Evolutionary conservation across 2,888 invertebrate genomes (phyloP), one percentile per base, ranked within the genome.

Genomic region (Ectemnius cavifrons): DNA sequence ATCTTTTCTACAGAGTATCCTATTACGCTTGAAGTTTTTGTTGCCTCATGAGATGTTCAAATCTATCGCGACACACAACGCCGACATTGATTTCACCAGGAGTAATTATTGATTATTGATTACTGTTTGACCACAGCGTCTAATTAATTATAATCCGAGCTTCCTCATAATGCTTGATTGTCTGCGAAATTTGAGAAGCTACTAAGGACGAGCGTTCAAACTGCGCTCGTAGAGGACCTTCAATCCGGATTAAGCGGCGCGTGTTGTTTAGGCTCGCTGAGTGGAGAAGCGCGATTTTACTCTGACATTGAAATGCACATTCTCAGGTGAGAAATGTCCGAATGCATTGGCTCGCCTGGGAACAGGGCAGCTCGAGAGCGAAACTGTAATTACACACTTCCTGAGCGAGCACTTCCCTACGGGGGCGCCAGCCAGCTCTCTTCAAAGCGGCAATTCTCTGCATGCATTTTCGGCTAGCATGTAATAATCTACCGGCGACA

Each of bases 21-120:
- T 3, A 23, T 23, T 23, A 23, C 23, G 23, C 3, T 3, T 69
- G 60, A 70, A 74, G 68, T 72, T 75, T 77, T 67, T 73, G 69
- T 66, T 69, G 63, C 66, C 57, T 13, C 64, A 69, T 69, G 68
- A 64, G 61, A 73, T 75, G 72, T 80, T 71, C 67, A 67, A 78
- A 74, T 77, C 71, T 49, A 63, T 70, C 73, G 65, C 52, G 81
- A 74, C 63, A 73, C 58, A 73, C 58, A 65, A 62, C 71, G 67
- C 63, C 61, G 71, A 78, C 76, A 80, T 67, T 74, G 82, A 79
- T 78, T 80, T 78, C 82, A 78, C 81, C 82, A 81, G 77, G 83
- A 79, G 75, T 79, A 79, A 75, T 79, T 77, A 83, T 82, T 78
- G 82, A 82, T 82, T 83, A 82, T 83, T 81, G 82, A 80, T 82